Conservation (phyloP, 2,888 invertebrate species). For the Dicyrtomina minuta region DNA sequence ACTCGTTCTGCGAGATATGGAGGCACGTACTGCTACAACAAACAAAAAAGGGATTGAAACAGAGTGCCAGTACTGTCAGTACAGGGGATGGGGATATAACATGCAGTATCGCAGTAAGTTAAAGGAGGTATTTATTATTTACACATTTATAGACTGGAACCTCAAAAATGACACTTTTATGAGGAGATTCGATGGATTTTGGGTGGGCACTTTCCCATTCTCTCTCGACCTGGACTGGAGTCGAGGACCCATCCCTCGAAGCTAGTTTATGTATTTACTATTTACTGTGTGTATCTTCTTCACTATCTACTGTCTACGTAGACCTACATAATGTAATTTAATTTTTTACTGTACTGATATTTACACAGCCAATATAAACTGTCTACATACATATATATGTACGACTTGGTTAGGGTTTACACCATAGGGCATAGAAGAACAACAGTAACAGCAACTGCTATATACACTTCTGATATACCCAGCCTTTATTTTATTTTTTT, state of each 20-base stretch:
- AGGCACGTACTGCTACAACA: no score
- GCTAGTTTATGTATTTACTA: conserved; percentile 8
- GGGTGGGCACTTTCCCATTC: conserved; percentile 31
- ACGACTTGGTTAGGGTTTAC: no score
- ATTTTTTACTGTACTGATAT: neutral
- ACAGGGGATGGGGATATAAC: no score
- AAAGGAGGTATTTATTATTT: neutral
- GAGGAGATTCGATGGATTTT: conserved; percentile 24
- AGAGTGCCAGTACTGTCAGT: no score
- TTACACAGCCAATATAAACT: neutral
- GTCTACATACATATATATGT: neutral
- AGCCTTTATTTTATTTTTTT: no score
- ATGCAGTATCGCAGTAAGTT: conserved; percentile 5
- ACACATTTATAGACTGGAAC: conserved; percentile 26
- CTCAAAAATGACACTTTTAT: conserved; percentile 34
- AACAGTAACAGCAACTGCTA: no score
- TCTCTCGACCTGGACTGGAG: no score
- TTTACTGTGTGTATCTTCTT: conserved; percentile 5
- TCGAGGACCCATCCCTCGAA: neutral
- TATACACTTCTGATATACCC: no score
- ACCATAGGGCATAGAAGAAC: no score
- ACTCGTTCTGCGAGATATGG: no score
- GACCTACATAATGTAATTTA: neutral
- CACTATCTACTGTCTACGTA: neutral
- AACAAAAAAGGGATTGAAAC: no score